phyloP scores from a whole-genome alignment of 2,113 vertebrate species.

The Callopanchax toddi region DNA sequence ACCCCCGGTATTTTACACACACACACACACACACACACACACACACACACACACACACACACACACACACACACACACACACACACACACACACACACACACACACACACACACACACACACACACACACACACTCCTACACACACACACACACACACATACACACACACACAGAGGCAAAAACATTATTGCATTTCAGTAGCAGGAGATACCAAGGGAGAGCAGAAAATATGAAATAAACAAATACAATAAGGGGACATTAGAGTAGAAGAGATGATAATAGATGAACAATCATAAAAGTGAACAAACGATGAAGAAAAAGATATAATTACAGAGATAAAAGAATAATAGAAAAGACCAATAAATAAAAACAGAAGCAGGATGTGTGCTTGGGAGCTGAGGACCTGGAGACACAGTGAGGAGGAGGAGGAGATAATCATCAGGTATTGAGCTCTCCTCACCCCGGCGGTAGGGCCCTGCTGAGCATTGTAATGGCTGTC shows the following conservation, averaged over 20 bases:
- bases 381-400: constrained; percentile 30
- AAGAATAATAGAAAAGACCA: not conserved
- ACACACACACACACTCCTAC: too few species aligned
- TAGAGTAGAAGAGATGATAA: not conserved
- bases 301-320: not conserved
- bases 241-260: not conserved
- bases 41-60: too few species aligned
- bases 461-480: constrained; percentile 88
- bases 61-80: too few species aligned
- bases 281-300: too few species aligned
- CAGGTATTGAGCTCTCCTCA: constrained; percentile 89
- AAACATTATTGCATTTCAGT: too few species aligned
- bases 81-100: too few species aligned
- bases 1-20: constrained; percentile 42
- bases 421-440: constrained; percentile 84
- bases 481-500: constrained; percentile 93
- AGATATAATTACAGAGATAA: not conserved
- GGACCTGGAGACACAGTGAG: constrained; percentile 67
- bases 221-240: not conserved
- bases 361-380: constrained; percentile 16
- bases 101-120: too few species aligned
- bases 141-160: too few species aligned
- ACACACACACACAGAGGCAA: too few species aligned
- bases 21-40: too few species aligned
- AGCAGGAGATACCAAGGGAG: too few species aligned